These are phyloP conservation scores for Ancistrus triradiatus DNA, from an alignment of 2,113 vertebrate genomes.

Conservation along the genomic window DNA sequence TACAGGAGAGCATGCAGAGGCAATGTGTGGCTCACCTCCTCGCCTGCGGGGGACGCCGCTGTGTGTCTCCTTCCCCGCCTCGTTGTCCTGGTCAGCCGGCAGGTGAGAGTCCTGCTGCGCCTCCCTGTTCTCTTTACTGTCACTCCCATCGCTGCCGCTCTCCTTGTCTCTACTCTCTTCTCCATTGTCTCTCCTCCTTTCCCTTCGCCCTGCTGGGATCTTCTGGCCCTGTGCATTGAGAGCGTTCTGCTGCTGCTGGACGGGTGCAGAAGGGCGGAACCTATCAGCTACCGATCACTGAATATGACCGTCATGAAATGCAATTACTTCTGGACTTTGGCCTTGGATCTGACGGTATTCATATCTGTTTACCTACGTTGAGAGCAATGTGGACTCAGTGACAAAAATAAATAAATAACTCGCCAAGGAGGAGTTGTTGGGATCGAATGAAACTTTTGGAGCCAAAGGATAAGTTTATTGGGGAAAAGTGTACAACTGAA, in stretches of 20 bases:
- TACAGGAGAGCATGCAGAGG: no score
- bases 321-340: background rate
- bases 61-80: constrained; percentile 71
- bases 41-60: constrained; percentile 75
- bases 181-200: constrained; percentile 64
- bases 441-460: no score
- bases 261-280: background rate
- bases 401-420: no score
- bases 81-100: constrained; percentile 60
- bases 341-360: background rate
- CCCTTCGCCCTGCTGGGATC: constrained; percentile 65
- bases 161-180: constrained; percentile 70
- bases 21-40: constrained; percentile 69
- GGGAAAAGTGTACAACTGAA: no score
- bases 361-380: no score
- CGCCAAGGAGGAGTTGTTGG: no score
- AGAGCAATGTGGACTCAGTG: no score
- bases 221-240: constrained; percentile 74
- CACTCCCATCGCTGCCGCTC: constrained; percentile 70
- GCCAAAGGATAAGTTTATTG: no score
- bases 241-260: constrained; percentile 73
- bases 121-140: constrained; percentile 83
- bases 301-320: background rate
- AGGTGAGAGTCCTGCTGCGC: constrained; percentile 60
- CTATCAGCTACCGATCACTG: background rate